Evolutionary conservation across 1,140 invertebrate species (phyloP), one percentile per base, ranked within the genome.

Genomic region (Nephotettix cincticeps): DNA sequence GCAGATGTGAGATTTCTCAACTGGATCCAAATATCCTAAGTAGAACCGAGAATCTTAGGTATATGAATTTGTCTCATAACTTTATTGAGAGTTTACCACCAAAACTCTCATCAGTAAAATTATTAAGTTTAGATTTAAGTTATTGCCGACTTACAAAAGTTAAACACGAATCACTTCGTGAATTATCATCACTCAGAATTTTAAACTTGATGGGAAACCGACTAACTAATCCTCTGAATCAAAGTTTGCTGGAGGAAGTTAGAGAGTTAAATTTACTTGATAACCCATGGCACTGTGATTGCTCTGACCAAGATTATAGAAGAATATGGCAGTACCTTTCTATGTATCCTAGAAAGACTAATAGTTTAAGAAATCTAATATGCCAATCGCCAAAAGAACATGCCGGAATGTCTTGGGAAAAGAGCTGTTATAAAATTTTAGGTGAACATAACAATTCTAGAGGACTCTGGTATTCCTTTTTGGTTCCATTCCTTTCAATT

Each of bases 241-340:
- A 30, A 27, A 25, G 58, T 32, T 64, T 64, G 19, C 30, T 70
- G 47, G n/a, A 64, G 1, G 23, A 70, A 23, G 23, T 64, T 17
- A n/a, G 19, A 25, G 58, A 61, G 2, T n/a, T 70, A 0, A 70
- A 70, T 64, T 64, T 70, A 47, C 40, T n/a, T 11, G 40, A 70
- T 17, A 70, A 70, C 47, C 69, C 69, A 1, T 70, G 69, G 69
- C 58, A 64, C 40, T 70, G 69, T 19, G 54, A 70, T 28, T 70
- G 69, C 28, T n/a, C 21, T 64, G 58, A 61, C 14, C 13, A 36
- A 27, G 58, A 64, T 1, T 70, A 64, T n/a, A 63, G 29, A 40
- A 64, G 6, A 0, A 28, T 64, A 14, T 70, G 69, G 69, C 32
- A 70, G 21, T 64, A 64, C 29, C 27, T 64, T 25, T 63, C 56